phyloP scores from a whole-genome alignment of 2,888 invertebrate genomes.

The Camptogramma bilineatum region DNA sequence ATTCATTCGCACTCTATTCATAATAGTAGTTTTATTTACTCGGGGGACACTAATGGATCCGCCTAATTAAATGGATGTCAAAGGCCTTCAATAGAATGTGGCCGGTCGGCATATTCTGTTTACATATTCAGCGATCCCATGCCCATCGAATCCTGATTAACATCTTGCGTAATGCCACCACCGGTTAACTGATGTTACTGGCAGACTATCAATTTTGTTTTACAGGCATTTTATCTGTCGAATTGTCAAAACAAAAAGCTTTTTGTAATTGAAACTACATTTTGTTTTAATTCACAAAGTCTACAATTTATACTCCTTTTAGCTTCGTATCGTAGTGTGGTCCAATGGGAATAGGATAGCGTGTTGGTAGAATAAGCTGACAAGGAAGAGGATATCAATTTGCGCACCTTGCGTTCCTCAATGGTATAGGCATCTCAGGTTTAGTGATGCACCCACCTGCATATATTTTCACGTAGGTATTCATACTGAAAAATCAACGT shows the following conservation, averaged over 20 bases:
- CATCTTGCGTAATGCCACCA: constrained; percentile 37
- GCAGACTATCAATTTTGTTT: constrained; percentile 14
- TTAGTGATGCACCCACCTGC: not conserved
- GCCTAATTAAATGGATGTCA: constrained; percentile 70
- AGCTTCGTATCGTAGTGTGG: constrained; percentile 26
- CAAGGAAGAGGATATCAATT: constrained; percentile 12
- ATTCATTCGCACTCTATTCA: constrained; percentile 54
- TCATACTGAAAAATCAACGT: no score
- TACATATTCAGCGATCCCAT: constrained; percentile 57
- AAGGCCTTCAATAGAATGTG: constrained; percentile 43
- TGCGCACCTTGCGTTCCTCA: constrained; percentile 10
- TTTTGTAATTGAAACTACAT: constrained; percentile 36
- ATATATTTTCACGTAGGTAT: not conserved
- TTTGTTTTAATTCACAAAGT: constrained; percentile 35
- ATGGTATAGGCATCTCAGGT: not conserved
- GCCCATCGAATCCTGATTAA: constrained; percentile 56
- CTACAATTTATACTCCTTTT: constrained; percentile 38
- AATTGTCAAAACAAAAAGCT: constrained; percentile 22
- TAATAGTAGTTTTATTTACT: constrained; percentile 67
- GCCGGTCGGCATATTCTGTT: constrained; percentile 30
- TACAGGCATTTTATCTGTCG: constrained; percentile 32
- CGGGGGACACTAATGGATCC: constrained; percentile 65
- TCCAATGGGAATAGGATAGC: constrained; percentile 21
- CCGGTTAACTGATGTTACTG: constrained; percentile 37
- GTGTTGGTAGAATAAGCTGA: constrained; percentile 15